Evolutionary conservation across 2,797 vertebrate genomes (phyloP).

Genomic region (Falco berigora): DNA sequence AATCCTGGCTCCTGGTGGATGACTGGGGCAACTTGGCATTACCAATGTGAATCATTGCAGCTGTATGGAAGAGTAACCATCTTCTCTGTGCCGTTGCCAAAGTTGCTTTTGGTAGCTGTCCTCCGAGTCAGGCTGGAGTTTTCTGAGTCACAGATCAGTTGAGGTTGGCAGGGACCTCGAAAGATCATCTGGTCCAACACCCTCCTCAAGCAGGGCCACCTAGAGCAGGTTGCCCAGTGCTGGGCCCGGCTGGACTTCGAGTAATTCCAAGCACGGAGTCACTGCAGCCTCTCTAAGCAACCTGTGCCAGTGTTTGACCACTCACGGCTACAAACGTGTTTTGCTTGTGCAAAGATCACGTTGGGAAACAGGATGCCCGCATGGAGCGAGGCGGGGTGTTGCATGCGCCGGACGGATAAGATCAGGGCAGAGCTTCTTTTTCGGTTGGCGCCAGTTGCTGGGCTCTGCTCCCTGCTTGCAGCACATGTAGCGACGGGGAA

Average conservation of each 20-base stretch:
- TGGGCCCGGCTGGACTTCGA: neutral
- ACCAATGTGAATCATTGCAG: fast-evolving
- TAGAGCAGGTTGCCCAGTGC: neutral
- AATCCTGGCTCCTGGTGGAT: neutral
- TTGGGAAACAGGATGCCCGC: constrained; percentile 19
- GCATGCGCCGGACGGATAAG: constrained; percentile 38
- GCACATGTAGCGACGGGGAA: neutral
- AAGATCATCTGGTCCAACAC: neutral
- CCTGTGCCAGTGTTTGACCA: neutral
- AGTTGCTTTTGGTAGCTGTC: neutral
- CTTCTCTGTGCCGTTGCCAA: neutral
- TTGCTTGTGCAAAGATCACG: neutral
- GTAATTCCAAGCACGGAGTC: neutral
- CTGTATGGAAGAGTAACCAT: neutral
- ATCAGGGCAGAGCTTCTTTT: constrained; percentile 64
- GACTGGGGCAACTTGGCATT: neutral
- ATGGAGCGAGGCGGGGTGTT: constrained; percentile 18
- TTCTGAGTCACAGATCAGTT: neutral
- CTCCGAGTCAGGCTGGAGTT: neutral
- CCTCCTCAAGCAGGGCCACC: neutral
- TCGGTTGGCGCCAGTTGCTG: constrained; percentile 36
- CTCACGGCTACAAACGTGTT: neutral
- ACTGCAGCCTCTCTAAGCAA: neutral
- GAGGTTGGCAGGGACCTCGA: neutral
- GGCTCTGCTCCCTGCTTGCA: constrained; percentile 23